Evolutionary conservation across 1,140 invertebrate species (phyloP), one percentile per base, ranked within the genome.

Genomic region (Mizuhopecten yessoensis): DNA sequence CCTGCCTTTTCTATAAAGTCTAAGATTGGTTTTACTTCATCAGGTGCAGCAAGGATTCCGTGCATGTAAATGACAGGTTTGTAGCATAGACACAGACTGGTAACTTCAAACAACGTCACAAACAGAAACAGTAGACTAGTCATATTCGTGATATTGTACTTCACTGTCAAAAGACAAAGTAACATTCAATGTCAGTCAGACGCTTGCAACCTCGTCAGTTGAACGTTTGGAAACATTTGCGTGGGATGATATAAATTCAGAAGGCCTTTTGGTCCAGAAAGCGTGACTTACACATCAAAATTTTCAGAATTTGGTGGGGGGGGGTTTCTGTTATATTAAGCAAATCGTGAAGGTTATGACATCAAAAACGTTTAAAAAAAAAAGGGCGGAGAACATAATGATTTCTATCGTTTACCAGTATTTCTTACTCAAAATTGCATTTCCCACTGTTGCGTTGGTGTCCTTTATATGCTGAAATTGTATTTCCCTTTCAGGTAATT

Each of bases 41-140:
- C 57, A 75, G 57, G 5, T 29, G 57, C n/a, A 75, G 57, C 57
- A 75, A 75, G 57, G 11, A 75, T 75, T 13, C 57, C 57, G n/a
- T 75, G 57, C 57, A 75, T 75, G 11, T 75, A 75, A 75, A 75
- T 75, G 57, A 75, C 57, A 17, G 57, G 57, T 75, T 75, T 75
- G 57, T 29, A 75, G 23, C 23, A 75, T 9, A 75, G 57, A 75
- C 57, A 75, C 5, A 75, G 5, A 1, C 57, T 75, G 17, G 29
- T 29, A 7, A 29, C 57, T 29, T 75, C 23, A 75, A 75, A 75
- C 11, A 75, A 75, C 57, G 57, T 75, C 57, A 75, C 17, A 29
- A 75, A 75, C 57, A 75, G 57, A 29, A 75, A 75, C 57, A 75
- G 57, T 29, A 75, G 57, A 75, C n/a, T 29, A 17, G 23, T 75